These are phyloP conservation scores for Caenorhabditis sp. DNA, from an alignment of 2,888 invertebrate species.

Conservation along the genomic window DNA sequence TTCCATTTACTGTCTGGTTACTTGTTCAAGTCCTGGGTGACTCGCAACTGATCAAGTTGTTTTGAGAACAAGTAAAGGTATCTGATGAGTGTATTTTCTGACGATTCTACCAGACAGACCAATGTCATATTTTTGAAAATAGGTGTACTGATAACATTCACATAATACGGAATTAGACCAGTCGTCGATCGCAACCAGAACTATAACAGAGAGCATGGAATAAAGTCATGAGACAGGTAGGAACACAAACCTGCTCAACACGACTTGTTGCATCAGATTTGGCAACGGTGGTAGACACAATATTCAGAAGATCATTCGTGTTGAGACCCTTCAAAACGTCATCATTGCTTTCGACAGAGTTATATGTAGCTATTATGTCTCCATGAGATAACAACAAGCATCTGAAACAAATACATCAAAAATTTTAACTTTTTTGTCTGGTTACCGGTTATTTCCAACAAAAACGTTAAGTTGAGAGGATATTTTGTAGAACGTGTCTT, in stretches of 20 bases:
- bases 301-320: conserved; percentile 43
- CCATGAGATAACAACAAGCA: conserved; percentile 42
- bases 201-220: conserved; percentile 38
- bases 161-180: conserved; percentile 61
- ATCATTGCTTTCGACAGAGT: conserved; percentile 41
- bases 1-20: conserved; percentile 1
- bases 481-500: conserved; percentile 44
- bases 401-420: not conserved
- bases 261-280: conserved; percentile 35
- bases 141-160: conserved; percentile 47
- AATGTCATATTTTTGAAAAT: conserved; percentile 51
- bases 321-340: conserved; percentile 49
- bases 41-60: conserved; percentile 58
- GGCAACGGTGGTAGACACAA: conserved; percentile 25
- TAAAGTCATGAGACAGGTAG: not conserved
- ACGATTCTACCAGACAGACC: conserved; percentile 54
- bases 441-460: conserved; percentile 48
- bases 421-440: not conserved
- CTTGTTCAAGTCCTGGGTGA: conserved; percentile 53
- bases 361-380: conserved; percentile 58
- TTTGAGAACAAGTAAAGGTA: conserved; percentile 58
- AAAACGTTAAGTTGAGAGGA: conserved; percentile 53
- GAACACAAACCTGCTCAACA: conserved; percentile 52
- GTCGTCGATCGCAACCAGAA: conserved; percentile 55
- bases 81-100: conserved; percentile 58